Evolutionary conservation across 2,113 vertebrate genomes (phyloP), one percentile per base, ranked within the genome.

Genomic region (Strix aluco): DNA sequence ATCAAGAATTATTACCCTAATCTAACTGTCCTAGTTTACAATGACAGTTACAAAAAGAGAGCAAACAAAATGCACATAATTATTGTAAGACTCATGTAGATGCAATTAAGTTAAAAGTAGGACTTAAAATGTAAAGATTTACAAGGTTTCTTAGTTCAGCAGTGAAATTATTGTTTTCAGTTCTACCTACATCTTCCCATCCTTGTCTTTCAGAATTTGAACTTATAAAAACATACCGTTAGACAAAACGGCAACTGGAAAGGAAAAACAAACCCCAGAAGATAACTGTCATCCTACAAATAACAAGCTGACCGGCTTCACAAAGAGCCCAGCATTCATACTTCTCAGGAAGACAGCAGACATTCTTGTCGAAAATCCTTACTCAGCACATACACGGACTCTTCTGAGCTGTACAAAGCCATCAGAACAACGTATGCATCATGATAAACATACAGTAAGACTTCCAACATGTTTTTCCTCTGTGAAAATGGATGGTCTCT

Each of bases 371-470:
- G 22, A 51, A 92, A 86, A 82, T 63, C 74, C 81, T 72, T 82
- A 67, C 85, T 72, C 67, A 74, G 75, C 52, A 49, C 66, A 82
- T 74, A 88, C 36, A 77, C 58, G 26, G 52, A 65, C 65, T 91
- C 57, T 70, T 81, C 26, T 61, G 62, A 80, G 63, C 87, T 79
- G 55, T 80, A 72, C 44, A 72, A 79, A 96, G 73, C 47, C 10
- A 7, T 52, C 80, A 75, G 78, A 89, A 91, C 75, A 89, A 94
- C 19, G 63, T 55, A 62, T 13, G 12, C 84, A 62, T 57, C 80
- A 61, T 59, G 65, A 86, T 94, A 94, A 97, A 71, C 59, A 86
- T 92, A 81, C 87, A 92, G 73, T 38, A 84, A 86, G 86, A 93
- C 69, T 79, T 94, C 59, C 92, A 94, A 85, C 29, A 23, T 83